Percentiles rank a stretch among this genome's conserved stretches.
phyloP scores from a whole-genome alignment of 2,797 vertebrate species.

The Phaenicophaeus curvirostris region DNA sequence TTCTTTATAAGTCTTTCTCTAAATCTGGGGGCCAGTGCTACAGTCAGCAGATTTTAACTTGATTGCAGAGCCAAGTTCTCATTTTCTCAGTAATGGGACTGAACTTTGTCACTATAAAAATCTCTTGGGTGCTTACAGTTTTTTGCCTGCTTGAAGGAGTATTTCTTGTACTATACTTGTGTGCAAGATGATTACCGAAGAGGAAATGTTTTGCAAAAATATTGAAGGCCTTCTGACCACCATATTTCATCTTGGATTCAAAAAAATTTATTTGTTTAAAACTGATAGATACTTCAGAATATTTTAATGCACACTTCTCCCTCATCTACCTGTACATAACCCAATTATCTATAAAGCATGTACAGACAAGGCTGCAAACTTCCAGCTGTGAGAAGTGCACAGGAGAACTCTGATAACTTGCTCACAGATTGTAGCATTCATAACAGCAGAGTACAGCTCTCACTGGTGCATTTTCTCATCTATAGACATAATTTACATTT shows the following conservation, averaged over 20 bases:
- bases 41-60: background rate
- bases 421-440: background rate
- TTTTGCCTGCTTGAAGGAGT: background rate
- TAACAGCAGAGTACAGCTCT: background rate
- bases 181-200: background rate
- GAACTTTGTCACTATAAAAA: background rate
- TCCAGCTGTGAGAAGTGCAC: background rate
- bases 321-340: fast-evolving
- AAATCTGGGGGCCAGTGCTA: background rate
- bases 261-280: background rate
- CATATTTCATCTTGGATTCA: background rate
- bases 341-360: background rate
- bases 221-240: background rate
- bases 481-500: background rate
- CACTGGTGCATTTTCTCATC: background rate
- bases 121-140: background rate
- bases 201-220: background rate
- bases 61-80: background rate
- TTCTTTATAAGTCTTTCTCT: background rate
- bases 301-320: background rate
- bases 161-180: background rate
- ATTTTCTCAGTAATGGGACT: conserved; percentile 1
- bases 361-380: background rate
- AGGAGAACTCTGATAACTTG: background rate
- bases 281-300: background rate